Conservation (phyloP, 2,113 vertebrate genomes). For the Prunella himalayana region DNA sequence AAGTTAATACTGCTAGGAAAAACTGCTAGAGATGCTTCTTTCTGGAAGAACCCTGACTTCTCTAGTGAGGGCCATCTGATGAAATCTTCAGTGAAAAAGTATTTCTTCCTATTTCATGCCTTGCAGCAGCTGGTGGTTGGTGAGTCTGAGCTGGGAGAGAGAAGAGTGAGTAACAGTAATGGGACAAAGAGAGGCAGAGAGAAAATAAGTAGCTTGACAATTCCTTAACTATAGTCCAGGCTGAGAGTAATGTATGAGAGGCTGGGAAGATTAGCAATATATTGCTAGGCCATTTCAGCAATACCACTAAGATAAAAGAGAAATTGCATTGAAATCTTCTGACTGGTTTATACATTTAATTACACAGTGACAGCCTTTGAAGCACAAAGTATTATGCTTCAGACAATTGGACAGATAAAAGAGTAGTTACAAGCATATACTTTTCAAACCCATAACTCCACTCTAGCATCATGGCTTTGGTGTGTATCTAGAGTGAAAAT, state of each 20-base stretch:
- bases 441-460: not conserved
- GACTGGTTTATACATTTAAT: not conserved
- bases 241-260: not conserved
- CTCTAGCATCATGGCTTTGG: not conserved
- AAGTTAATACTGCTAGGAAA: not conserved
- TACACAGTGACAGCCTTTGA: not conserved
- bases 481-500: not conserved
- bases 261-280: not conserved
- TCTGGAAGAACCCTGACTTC: not conserved
- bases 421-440: not conserved
- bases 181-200: not conserved
- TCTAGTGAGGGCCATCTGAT: not conserved
- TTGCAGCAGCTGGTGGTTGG: not conserved
- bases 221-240: not conserved
- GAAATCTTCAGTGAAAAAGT: not conserved
- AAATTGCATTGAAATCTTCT: not conserved
- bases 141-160: constrained; percentile 34
- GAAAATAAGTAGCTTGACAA: not conserved
- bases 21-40: not conserved
- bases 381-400: not conserved
- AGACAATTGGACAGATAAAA: not conserved
- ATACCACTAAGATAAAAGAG: not conserved
- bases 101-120: not conserved
- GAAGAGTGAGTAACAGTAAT: constrained; percentile 53
- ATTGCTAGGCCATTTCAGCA: not conserved